phyloP scores from a whole-genome alignment of 2,797 vertebrate genomes.

The Girardinus metallicus region DNA sequence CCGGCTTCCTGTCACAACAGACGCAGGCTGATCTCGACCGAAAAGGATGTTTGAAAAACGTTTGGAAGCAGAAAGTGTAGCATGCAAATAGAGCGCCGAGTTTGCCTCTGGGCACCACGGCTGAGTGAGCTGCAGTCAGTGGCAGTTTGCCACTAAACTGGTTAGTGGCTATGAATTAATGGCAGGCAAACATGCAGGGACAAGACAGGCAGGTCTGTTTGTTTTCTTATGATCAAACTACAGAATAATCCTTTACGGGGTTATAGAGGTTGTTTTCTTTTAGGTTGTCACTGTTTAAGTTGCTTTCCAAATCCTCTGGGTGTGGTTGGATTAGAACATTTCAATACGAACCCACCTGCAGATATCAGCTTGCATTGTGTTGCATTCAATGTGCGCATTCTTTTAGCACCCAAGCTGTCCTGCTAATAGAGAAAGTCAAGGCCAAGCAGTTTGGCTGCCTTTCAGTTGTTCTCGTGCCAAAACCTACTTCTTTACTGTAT shows the following conservation, averaged over 20 bases:
- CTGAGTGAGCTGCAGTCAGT: conserved; percentile 33
- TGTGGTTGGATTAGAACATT: conserved; percentile 33
- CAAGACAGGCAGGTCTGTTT: conserved; percentile 59
- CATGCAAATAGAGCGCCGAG: conserved; percentile 45
- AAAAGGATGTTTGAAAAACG: conserved; percentile 49
- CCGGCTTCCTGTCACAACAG: conserved; percentile 30
- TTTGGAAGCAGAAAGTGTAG: conserved; percentile 46
- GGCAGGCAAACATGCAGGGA: conserved; percentile 50
- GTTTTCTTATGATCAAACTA: conserved; percentile 46
- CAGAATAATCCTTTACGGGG: conserved; percentile 28
- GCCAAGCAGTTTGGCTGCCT: conserved; percentile 68
- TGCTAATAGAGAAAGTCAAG: conserved; percentile 48
- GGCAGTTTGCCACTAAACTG: conserved; percentile 56
- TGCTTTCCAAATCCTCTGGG: conserved; percentile 26
- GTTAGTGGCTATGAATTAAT: conserved; percentile 56
- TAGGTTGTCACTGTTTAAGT: conserved; percentile 42
- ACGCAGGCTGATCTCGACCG: conserved; percentile 22
- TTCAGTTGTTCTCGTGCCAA: conserved; percentile 81
- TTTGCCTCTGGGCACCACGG: conserved; percentile 36
- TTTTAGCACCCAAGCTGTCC: conserved; percentile 43
- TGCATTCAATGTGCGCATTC: conserved; percentile 15
- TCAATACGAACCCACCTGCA: conserved; percentile 37
- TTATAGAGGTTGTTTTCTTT: conserved; percentile 22
- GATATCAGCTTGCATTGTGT: conserved; percentile 23
- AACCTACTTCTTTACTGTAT: conserved; percentile 65